Base-by-base conservation (phyloP, 2,888 invertebrate genomes). In the Zhengitettix transpicula region DNA sequence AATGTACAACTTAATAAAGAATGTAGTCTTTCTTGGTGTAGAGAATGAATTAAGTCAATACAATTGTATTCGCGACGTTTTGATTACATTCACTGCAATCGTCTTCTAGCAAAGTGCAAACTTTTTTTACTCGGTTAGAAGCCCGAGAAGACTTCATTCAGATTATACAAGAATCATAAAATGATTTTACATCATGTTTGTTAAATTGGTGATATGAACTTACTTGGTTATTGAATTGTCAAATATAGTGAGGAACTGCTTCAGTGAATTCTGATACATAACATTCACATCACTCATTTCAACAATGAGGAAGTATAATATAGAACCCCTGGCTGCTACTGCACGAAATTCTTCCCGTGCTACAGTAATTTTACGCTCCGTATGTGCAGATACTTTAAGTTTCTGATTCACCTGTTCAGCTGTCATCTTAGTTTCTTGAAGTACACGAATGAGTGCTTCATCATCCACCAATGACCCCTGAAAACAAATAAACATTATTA, bases 251-350 rank as follows among this genome's bases (percentile, higher is more conserved):
- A 97, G 75, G 74, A 97, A 97, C 71, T 97, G 96, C 69, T 91
- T 91, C 57, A 97, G 75, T 0, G 96, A 93, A 67, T 95, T 96
- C 73, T 97, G 97, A 70, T 97, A 97, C 96, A 97, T 97, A 10
- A 85, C 81, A 70, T 95, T 96, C 0, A 97, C 95, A 70, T 92
- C 87, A 68, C 91, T 91, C 95, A 97, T 95, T 76, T 97, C 96
- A 0, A 96, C 95, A 63, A 97, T 95, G 52, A 97, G 77, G 71
- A 97, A 97, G 70, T 97, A 97, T 1, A 97, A 75, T 60, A 96
- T 94, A 0, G 94, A 94, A 15, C 96, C 96, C 65, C 96, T 79
- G 0, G 90, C 89, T 3, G 97, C 97, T 1, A 97, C 96, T 0
- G 95, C 91, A 65, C 96, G 80, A 71, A 94, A 97, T 71, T 97